Evolutionary conservation across 53 echinoderm and acorn worm genomes (phyloP), one percentile per base, ranked within the genome.

Genomic region (Crossaster papposus): DNA sequence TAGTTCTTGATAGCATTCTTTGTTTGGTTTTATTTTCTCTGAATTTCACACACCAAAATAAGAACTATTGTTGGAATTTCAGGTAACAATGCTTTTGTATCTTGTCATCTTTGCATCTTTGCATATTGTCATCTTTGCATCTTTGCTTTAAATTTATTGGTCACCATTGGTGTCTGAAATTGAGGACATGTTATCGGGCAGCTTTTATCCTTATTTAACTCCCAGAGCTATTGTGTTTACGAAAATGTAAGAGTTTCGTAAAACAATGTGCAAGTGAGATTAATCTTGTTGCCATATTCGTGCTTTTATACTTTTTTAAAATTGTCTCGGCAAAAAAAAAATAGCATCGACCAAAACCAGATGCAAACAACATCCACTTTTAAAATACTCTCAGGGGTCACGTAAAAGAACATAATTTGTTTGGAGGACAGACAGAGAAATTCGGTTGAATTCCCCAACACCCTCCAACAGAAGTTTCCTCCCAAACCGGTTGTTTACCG

Each of bases 401-500:
- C 36, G 78, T 44, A 44, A 51, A 29, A 13, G 58, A 15, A 1
- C 6, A 58, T 4, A 20, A 20, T 8, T 14, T 14, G 2, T 14
- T 34, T 14, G 23, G 2, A 55, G 9, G 30, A 36, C 28, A 81
- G 35, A 31, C 5, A 30, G 74, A 32, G 32, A 13, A 20, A 20
- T 9, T 17, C 17, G 0, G 23, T 10, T 7, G 44, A 44, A 62
- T 29, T 51, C 13, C 26, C 34, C 28, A 30, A 51, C 70, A 30
- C 85, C 44, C 51, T 14, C 14, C 23, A 32, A 87, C 77, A 76
- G 87, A n/a, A 36, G 77, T 55, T n/a, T n/a, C n/a, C 28, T 17
- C 55, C 58, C 44, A 44, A 58, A 23, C 7, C 63, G n/a, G 36
- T 76, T 76, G 75, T 87, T 76, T 87, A 76, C 77, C 23, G 75